phyloP scores from a whole-genome alignment of 1,140 invertebrate genomes.

The Coptotermes formosanus region DNA sequence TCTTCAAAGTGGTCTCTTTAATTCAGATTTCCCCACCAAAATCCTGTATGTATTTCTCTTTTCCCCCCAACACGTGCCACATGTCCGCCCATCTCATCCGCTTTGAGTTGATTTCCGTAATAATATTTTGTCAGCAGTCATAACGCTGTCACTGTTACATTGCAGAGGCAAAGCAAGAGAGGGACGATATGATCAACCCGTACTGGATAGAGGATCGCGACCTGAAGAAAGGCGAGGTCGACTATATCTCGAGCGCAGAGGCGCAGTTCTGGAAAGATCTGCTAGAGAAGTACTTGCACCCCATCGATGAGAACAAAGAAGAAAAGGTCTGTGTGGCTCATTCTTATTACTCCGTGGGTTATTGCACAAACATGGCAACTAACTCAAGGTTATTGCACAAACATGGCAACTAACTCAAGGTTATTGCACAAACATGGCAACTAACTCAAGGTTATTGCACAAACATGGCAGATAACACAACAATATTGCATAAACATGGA shows the following conservation, averaged over 20 bases:
- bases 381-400: no score
- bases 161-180: constrained; percentile 57
- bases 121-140: background rate
- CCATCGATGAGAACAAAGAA: constrained; percentile 88
- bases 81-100: no score
- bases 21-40: no score
- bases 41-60: no score
- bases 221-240: constrained; percentile 85
- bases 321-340: constrained; percentile 66
- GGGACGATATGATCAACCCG: constrained; percentile 84
- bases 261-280: constrained; percentile 92
- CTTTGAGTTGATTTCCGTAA: no score
- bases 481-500: no score
- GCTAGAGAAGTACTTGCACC: constrained; percentile 89
- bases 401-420: no score
- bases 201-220: constrained; percentile 93
- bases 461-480: no score
- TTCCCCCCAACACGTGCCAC: no score
- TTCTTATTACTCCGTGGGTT: background rate
- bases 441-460: no score
- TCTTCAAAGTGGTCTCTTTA: no score
- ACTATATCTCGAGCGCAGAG: constrained; percentile 79
- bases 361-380: background rate
- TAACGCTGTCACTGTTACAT: background rate
- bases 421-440: no score